These are phyloP conservation scores for Cyprinodon brontotheroides DNA, from an alignment of 2,113 vertebrate genomes.

Conservation along the genomic window DNA sequence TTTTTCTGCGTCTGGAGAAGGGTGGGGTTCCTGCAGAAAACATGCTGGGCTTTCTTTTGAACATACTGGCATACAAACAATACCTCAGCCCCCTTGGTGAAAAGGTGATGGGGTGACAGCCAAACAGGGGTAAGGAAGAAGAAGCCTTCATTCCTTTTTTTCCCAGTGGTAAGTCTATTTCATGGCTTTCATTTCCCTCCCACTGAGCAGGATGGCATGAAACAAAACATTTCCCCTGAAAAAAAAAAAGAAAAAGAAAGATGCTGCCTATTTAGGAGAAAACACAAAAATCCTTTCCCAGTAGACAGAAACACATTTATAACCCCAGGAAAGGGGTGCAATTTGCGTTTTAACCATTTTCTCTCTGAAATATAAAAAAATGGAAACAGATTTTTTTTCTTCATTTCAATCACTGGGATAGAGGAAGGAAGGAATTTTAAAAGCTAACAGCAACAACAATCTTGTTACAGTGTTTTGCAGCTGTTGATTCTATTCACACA, in stretches of 20 bases:
- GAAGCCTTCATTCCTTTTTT: conserved; percentile 63
- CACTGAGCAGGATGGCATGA: conserved; percentile 68
- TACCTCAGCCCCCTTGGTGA: conserved; percentile 56
- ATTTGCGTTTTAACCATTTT: conserved; percentile 35
- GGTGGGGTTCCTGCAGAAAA: conserved; percentile 51
- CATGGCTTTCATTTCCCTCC: conserved; percentile 73
- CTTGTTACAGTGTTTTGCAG: too few species aligned
- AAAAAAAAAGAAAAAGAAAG: conserved; percentile 29
- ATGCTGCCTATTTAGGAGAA: conserved; percentile 56
- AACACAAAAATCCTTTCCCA: conserved; percentile 38
- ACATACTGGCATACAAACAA: conserved; percentile 64
- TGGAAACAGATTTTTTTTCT: conserved; percentile 5
- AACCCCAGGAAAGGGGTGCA: conserved; percentile 6
- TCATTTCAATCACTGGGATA: conserved; percentile 43
- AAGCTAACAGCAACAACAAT: too few species aligned
- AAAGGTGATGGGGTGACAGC: conserved; percentile 67
- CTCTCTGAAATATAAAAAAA: conserved; percentile 29
- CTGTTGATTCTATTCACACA: too few species aligned
- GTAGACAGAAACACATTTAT: conserved; percentile 32
- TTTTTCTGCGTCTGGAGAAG: conserved; percentile 62
- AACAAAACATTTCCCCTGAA: conserved; percentile 71
- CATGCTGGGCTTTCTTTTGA: conserved; percentile 77
- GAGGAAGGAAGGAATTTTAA: not conserved
- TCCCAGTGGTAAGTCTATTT: conserved; percentile 73
- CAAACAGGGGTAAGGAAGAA: conserved; percentile 44